A percentile compares a stretch with the other conserved stretches of the same genome.
Conservation (phyloP, 2,888 invertebrate genomes). For the Dryomyza anilis region DNA sequence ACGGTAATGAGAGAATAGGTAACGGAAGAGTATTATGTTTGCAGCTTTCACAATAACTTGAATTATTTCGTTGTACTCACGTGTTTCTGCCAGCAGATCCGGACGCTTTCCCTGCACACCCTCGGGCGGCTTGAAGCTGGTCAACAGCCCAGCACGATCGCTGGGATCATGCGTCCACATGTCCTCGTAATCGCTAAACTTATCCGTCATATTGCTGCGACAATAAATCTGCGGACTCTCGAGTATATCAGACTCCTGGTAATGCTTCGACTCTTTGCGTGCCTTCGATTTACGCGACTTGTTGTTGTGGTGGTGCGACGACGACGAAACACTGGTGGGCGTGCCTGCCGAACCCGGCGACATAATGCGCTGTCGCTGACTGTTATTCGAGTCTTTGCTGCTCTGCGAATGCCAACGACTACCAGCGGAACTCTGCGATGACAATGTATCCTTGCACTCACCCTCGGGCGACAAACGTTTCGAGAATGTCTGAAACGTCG, state of each 20-base stretch:
- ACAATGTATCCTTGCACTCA: slow-evolving; percentile 65
- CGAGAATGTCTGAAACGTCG: slow-evolving; percentile 67
- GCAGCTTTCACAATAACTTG: too few relatives aligned
- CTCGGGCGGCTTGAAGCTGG: slow-evolving; percentile 56
- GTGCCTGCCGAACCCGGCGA: slow-evolving; percentile 60
- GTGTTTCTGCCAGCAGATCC: slow-evolving; percentile 68
- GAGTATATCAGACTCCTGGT: slow-evolving; percentile 82
- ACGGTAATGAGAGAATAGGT: too few relatives aligned
- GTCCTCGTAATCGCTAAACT: slow-evolving; percentile 94
- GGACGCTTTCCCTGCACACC: slow-evolving; percentile 61
- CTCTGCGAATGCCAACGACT: slow-evolving; percentile 59
- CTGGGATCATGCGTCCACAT: slow-evolving; percentile 79
- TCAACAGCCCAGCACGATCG: slow-evolving; percentile 65
- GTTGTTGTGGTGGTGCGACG: slow-evolving; percentile 37
- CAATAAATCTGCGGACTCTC: slow-evolving; percentile 84
- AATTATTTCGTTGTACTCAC: slow-evolving; percentile 51
- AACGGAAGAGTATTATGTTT: too few relatives aligned
- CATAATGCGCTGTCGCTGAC: slow-evolving; percentile 61
- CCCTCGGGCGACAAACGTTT: slow-evolving; percentile 76
- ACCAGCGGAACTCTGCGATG: slow-evolving; percentile 68
- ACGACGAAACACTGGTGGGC: slow-evolving; percentile 50
- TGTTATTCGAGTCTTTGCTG: slow-evolving; percentile 66
- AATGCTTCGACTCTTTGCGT: slow-evolving; percentile 72
- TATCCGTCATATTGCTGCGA: slow-evolving; percentile 87
- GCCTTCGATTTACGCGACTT: slow-evolving; percentile 63